Percentiles rank a stretch among this genome's conserved stretches.
Conservation (phyloP, 2,888 invertebrate genomes). For the Argyresthia goedartella region DNA sequence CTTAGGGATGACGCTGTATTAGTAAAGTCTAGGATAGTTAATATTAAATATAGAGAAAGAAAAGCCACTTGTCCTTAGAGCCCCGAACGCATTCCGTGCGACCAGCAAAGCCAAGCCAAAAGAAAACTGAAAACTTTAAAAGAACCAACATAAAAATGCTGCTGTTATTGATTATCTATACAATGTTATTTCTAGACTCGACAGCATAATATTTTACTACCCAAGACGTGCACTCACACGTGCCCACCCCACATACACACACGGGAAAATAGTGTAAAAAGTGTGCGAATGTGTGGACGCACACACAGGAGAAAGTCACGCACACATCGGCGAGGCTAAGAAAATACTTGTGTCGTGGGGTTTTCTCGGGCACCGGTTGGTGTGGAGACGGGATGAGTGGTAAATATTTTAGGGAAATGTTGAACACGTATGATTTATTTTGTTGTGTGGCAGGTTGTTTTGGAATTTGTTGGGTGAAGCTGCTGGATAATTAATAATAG, state of each 20-base stretch:
- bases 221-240: constrained; percentile 43
- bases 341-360: constrained; percentile 61
- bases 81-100: no score
- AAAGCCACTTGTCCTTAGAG: no score
- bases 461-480: no score
- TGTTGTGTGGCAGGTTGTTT: no score
- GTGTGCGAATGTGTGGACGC: constrained; percentile 5
- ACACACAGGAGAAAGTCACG: constrained; percentile 18
- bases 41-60: no score
- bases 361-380: constrained; percentile 44
- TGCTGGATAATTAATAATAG: no score
- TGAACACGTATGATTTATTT: no score
- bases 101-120: not conserved
- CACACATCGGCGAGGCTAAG: constrained; percentile 36
- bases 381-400: constrained; percentile 23
- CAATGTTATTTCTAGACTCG: constrained; percentile 69
- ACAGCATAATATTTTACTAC: constrained; percentile 71
- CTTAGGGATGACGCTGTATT: no score
- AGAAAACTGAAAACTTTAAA: constrained; percentile 17
- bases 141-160: constrained; percentile 46
- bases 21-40: no score
- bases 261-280: constrained; percentile 2
- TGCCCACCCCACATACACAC: constrained; percentile 7
- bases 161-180: constrained; percentile 69
- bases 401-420: not conserved